A percentile compares a stretch with the other conserved stretches of the same genome.
Evolutionary conservation across 2,113 vertebrate species (phyloP).

Genomic region (Barnardius zonarius): DNA sequence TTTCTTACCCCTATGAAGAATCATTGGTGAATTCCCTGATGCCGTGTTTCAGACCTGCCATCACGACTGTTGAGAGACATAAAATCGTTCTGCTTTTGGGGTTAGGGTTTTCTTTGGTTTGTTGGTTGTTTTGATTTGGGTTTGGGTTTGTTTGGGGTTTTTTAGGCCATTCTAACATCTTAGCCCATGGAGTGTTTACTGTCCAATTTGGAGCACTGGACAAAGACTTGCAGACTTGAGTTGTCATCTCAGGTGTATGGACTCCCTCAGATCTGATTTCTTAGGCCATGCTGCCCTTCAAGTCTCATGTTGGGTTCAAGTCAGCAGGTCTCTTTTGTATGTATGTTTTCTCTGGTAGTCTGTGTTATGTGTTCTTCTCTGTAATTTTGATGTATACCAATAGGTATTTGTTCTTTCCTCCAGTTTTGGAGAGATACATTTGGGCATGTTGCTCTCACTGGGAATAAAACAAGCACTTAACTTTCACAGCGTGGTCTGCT

Average conservation of each 20-base stretch:
- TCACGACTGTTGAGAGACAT: not conserved
- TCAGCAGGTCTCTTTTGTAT: not conserved
- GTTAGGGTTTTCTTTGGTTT: not conserved
- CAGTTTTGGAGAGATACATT: constrained; percentile 20
- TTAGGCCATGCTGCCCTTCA: not conserved
- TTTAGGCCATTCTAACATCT: not conserved
- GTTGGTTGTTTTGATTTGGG: not conserved
- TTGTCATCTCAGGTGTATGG: not conserved
- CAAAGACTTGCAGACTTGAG: not conserved
- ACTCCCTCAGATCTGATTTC: not conserved
- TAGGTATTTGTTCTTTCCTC: not conserved
- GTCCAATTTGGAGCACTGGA: not conserved
- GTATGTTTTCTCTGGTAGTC: not conserved
- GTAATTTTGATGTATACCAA: not conserved
- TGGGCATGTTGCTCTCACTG: constrained; percentile 65
- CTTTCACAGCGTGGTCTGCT: not conserved
- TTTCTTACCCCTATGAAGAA: not conserved
- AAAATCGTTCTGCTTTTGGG: not conserved
- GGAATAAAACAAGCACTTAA: constrained; percentile 31
- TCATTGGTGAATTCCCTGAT: not conserved
- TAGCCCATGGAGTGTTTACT: not conserved
- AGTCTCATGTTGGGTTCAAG: not conserved
- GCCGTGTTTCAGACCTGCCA: not conserved
- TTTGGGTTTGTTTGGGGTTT: not conserved
- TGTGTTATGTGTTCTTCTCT: not conserved